Evolutionary conservation across 2,797 vertebrate species (phyloP), one percentile per base, ranked within the genome.

Genomic region (Esox lucius): DNA sequence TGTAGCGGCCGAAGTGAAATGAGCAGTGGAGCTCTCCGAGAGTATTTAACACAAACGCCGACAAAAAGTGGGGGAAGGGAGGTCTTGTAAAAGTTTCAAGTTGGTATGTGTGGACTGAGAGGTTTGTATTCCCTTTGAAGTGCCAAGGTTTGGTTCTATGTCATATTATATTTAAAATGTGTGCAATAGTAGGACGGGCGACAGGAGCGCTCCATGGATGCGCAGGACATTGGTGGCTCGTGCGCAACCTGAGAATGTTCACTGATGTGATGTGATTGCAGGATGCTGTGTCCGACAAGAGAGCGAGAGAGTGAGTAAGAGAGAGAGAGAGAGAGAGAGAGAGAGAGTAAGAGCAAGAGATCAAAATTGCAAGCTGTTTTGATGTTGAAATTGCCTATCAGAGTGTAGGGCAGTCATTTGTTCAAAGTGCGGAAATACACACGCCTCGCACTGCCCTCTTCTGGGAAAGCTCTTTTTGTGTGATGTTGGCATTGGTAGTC

Each of bases 121-220:
- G 35, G 59, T 0, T 72, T 76, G 68, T 70, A 78, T 61, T 51
- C 24, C 49, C 13, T 68, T 73, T 70, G 28, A 46, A 67, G 46
- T 46, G 80, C 72, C 79, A 75, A 75, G 28, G 0, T 24, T 12
- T 68, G 71, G 73, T 39, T 72, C 80, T 48, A 81, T 81, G 84
- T 87, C 87, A 88, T 85, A 83, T 75, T 84, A 75, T 79, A 74
- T 64, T 51, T 77, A 35, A 77, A 59, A 74, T 77, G 62, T 17
- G 12, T 74, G 74, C 78, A 73, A 78, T 61, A 69, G 75, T 48
- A 28, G 48, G 66, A 73, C 61, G 72, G 71, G 77, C 70, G 73
- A 76, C 80, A 51, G 78, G 77, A 83, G 81, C 75, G 80, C 84
- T 84, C 83, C 85, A 81, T 83, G 83, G 83, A 88, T 75, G 85